Evolutionary conservation across 2,797 vertebrate genomes (phyloP), one percentile per base, ranked within the genome.

Genomic region (Helarctos malayanus): DNA sequence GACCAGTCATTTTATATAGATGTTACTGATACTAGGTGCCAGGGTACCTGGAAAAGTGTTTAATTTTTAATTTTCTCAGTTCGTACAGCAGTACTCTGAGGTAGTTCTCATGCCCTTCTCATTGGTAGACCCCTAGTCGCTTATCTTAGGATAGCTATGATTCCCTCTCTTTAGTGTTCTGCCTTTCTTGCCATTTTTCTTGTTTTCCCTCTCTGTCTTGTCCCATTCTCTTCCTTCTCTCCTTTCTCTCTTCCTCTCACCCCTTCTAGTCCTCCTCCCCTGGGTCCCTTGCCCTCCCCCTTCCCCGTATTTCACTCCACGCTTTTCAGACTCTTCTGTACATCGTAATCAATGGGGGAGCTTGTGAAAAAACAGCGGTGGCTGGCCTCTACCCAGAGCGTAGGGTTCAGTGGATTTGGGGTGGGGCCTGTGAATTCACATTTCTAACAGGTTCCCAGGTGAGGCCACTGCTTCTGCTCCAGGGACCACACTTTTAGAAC

Each of bases 31-130:
- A 84, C 65, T 56, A 65, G 63, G 7, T 76, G 16, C 8, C 38
- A 76, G 41, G 5, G 1, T 8, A 57, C 32, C 88, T 38, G 25
- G 8, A 76, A 73, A 90, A 54, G 19, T 68, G 32, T 76, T 87
- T 71, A 35, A 35, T 35, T 35, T 38, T 94, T 95, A 82, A 57
- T 73, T 92, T 96, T 57, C 49, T 88, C 18, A 75, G 41, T 71
- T 95, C 29, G 80, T 45, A 35, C 2, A 79, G 89, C 10, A 85
- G 7, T 69, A 80, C 7, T 35, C 8, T 79, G 11, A 69, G 16
- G 25, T 61, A n/a, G 54, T 63, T 65, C 45, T 88, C 47, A 41
- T 71, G 25, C 3, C 71, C 35, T 94, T 86, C 9, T 38, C 56
- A 41, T 82, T 13, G 16, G 29, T 38, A 82, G 47, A 29, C 29